phyloP scores from a whole-genome alignment of 2,888 invertebrate genomes.

The Rapana venosa region DNA sequence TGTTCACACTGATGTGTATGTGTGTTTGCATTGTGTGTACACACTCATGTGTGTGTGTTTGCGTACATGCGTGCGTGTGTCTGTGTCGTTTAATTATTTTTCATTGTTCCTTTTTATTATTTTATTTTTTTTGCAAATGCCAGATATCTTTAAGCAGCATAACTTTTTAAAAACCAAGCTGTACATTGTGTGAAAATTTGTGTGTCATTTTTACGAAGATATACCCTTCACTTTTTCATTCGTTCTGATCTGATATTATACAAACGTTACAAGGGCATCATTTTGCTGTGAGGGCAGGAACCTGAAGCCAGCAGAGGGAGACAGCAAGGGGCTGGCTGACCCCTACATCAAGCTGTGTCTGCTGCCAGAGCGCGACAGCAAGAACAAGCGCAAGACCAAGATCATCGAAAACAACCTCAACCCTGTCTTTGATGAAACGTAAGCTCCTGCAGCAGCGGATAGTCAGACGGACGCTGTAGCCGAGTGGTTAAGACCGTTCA shows the following conservation, averaged over 20 bases:
- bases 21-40: background rate
- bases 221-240: too few species aligned
- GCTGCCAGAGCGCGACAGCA: constrained; percentile 71
- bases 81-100: background rate
- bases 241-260: too few species aligned
- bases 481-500: too few species aligned
- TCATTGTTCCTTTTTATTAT: background rate
- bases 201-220: too few species aligned
- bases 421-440: constrained; percentile 92
- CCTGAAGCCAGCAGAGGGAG: constrained; percentile 65
- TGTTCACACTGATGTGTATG: too few species aligned
- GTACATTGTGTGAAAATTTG: too few species aligned
- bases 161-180: too few species aligned
- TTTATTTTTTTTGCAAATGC: too few species aligned
- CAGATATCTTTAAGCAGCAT: too few species aligned
- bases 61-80: background rate
- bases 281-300: constrained; percentile 57
- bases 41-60: background rate
- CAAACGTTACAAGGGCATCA: too few species aligned
- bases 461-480: too few species aligned
- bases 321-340: constrained; percentile 75
- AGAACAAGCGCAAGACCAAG: constrained; percentile 75
- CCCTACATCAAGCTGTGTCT: constrained; percentile 76
- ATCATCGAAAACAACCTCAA: constrained; percentile 92
- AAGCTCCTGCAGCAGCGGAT: constrained; percentile 50